A percentile compares a stretch with the other conserved stretches of the same genome.
Evolutionary conservation across 2,113 vertebrate genomes (phyloP).

Genomic region (Arizona elegans): DNA sequence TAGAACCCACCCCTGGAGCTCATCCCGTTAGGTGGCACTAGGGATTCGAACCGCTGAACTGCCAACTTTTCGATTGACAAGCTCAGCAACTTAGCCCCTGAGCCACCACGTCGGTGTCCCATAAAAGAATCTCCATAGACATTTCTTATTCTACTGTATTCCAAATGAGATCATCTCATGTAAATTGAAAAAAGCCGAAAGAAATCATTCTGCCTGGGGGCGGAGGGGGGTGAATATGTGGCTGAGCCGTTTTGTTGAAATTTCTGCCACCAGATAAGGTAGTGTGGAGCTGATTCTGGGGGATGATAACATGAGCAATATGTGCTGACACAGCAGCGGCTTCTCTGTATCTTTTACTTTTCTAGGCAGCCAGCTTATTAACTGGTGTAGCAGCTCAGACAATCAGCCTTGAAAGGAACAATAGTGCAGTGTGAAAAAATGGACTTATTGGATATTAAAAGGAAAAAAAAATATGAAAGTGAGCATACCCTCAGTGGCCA

Average conservation of each 20-base stretch:
- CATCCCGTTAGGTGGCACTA: no score
- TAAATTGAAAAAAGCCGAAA: background rate
- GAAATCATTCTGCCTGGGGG: background rate
- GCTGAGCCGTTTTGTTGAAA: background rate
- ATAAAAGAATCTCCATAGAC: no score
- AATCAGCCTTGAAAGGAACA: background rate
- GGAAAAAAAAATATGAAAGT: background rate
- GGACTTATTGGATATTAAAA: background rate
- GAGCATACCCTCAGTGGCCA: background rate
- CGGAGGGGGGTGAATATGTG: background rate
- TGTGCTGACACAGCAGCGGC: background rate
- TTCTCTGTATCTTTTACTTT: background rate
- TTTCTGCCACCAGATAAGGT: background rate
- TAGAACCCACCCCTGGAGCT: no score
- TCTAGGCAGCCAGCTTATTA: background rate
- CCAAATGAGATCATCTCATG: background rate
- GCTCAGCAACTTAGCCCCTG: no score
- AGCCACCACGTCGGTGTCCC: no score
- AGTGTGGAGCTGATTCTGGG: background rate
- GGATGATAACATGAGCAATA: background rate
- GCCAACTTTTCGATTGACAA: no score
- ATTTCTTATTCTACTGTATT: background rate
- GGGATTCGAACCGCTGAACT: no score
- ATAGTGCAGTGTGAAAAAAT: background rate
- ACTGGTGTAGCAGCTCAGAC: background rate